phyloP scores from a whole-genome alignment of 2,113 vertebrate genomes.

The Grallaria varia region DNA sequence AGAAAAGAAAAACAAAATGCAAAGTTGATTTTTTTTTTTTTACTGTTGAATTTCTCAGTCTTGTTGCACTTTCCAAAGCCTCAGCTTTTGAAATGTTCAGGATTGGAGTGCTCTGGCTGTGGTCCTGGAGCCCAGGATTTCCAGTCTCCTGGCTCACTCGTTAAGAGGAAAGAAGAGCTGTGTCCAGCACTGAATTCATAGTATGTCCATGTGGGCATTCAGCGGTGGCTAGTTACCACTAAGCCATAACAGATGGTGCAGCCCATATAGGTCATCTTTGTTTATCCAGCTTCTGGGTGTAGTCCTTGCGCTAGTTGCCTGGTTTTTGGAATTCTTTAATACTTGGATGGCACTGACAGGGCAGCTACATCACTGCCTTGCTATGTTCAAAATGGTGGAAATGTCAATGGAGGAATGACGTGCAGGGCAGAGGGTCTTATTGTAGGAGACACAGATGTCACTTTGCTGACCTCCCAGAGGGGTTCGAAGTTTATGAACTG shows the following conservation, averaged over 20 bases:
- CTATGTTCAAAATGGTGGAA: not conserved
- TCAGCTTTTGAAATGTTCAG: not conserved
- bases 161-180: not conserved
- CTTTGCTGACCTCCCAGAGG: not conserved
- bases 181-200: not conserved
- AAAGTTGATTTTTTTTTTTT: not conserved
- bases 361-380: not conserved
- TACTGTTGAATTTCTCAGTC: not conserved
- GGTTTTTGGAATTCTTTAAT: not conserved
- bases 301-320: not conserved
- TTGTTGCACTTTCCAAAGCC: not conserved
- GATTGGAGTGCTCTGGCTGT: not conserved
- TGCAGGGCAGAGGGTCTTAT: not conserved
- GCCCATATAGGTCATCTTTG: conserved; percentile 14
- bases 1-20: not conserved
- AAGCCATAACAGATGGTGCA: not conserved
- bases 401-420: not conserved
- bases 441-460: rapidly evolving
- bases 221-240: not conserved
- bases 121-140: not conserved
- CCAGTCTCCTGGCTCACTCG: rapidly evolving
- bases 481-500: not conserved
- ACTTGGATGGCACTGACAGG: not conserved
- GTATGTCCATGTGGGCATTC: not conserved
- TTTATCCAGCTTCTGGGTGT: not conserved